Evolutionary conservation across 1,140 invertebrate species (phyloP).

Genomic region (Dinoponera quadriceps): DNA sequence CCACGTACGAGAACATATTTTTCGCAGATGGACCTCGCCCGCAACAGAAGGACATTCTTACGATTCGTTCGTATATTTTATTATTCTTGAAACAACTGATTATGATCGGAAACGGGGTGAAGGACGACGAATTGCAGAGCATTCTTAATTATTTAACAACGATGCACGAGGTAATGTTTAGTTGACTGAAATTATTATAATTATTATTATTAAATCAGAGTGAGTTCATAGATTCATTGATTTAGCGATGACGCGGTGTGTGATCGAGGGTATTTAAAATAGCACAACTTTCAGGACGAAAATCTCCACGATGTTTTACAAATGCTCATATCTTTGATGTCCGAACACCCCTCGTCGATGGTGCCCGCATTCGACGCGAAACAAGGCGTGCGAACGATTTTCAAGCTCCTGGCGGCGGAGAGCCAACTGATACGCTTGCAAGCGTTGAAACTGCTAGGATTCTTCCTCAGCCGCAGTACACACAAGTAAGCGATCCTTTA

Average conservation of each 20-base stretch:
- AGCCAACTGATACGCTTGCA: conserved; percentile 98
- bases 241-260: too few species aligned
- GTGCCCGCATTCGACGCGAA: conserved; percentile 99
- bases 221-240: background rate
- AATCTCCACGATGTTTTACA: conserved; percentile 99
- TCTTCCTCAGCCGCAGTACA: conserved; percentile 97
- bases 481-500: conserved; percentile 91
- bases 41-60: conserved; percentile 96
- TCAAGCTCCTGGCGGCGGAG: conserved; percentile 97
- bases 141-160: conserved; percentile 99
- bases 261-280: background rate
- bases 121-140: conserved; percentile 99
- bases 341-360: conserved; percentile 99
- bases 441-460: conserved; percentile 97
- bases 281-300: conserved; percentile 91
- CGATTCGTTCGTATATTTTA: conserved; percentile 97
- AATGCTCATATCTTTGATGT: conserved; percentile 98
- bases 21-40: conserved; percentile 96
- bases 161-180: conserved; percentile 93
- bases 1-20: background rate
- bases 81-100: conserved; percentile 98
- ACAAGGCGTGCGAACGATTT: conserved; percentile 97
- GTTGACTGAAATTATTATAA: background rate
- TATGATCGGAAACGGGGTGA: conserved; percentile 98
- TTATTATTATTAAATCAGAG: background rate